These are phyloP conservation scores for Carettochelys insculpta DNA, from an alignment of 2,113 vertebrate genomes.

Conservation along the genomic window DNA sequence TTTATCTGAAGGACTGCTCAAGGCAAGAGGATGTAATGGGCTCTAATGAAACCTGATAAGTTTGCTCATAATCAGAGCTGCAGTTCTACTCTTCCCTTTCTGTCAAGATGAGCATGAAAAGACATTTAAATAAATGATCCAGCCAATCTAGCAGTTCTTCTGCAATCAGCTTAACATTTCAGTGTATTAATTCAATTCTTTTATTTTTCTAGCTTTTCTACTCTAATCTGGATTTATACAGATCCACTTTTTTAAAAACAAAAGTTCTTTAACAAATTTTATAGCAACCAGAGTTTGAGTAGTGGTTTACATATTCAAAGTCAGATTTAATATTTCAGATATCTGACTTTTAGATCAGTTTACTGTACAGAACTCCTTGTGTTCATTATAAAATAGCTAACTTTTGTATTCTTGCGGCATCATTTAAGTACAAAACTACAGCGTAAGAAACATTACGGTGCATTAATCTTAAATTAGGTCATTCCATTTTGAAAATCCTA, in stretches of 20 bases:
- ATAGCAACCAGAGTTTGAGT: rapidly evolving
- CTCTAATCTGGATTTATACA: not conserved
- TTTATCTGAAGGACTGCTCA: not conserved
- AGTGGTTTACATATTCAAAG: not conserved
- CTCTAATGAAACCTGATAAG: not conserved
- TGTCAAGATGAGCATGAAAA: no score
- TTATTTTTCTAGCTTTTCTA: no score
- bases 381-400: not conserved
- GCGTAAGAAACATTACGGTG: not conserved
- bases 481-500: conserved; percentile 6
- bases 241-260: not conserved
- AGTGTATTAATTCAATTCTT: no score
- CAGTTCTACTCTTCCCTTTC: no score
- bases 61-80: conserved; percentile 1
- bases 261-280: conserved; percentile 22
- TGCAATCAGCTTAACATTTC: no score
- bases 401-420: not conserved
- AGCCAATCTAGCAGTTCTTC: no score
- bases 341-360: not conserved
- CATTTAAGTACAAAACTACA: not conserved
- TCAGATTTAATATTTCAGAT: not conserved
- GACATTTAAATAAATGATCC: no score
- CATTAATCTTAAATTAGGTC: not conserved
- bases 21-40: not conserved
- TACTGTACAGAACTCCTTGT: not conserved